These are phyloP conservation scores for Lepus europaeus DNA, from an alignment of 2,113 vertebrate genomes.

Conservation along the genomic window DNA sequence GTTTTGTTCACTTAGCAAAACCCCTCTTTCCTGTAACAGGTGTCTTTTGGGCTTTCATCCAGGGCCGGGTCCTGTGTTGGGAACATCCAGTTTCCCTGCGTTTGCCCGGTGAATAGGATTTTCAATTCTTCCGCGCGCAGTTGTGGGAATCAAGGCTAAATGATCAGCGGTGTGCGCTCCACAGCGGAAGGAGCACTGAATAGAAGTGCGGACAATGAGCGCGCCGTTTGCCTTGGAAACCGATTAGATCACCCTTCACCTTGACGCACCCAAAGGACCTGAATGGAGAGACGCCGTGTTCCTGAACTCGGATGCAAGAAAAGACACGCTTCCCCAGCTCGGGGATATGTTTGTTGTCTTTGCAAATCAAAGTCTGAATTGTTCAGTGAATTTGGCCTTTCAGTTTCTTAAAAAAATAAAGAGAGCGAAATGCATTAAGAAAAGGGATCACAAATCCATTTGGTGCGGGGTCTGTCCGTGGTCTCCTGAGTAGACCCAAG, in stretches of 20 bases:
- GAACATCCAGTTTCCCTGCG: background rate
- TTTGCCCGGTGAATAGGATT: background rate
- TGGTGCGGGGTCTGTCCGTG: conserved; percentile 71
- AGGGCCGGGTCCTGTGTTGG: background rate
- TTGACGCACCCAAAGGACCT: conserved; percentile 51
- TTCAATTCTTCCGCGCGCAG: conserved; percentile 46
- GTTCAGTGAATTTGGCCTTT: conserved; percentile 86
- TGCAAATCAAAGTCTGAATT: conserved; percentile 80
- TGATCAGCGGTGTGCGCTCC: background rate
- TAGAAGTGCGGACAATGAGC: background rate
- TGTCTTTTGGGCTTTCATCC: background rate
- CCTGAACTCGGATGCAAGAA: conserved; percentile 80
- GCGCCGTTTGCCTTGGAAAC: conserved; percentile 57
- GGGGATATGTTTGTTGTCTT: conserved; percentile 82
- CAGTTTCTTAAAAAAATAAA: conserved; percentile 60
- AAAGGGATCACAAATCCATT: conserved; percentile 36
- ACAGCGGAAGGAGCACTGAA: rapidly evolving
- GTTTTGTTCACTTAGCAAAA: conserved; percentile 55
- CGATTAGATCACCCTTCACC: conserved; percentile 72
- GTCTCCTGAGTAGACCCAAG: conserved; percentile 62
- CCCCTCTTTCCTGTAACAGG: background rate
- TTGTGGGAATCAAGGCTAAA: conserved; percentile 62
- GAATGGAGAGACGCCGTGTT: conserved; percentile 44
- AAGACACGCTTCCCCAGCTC: conserved; percentile 76
- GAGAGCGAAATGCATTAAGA: background rate